Conservation (phyloP, 2,113 vertebrate species). For the Eubucco bourcierii region DNA sequence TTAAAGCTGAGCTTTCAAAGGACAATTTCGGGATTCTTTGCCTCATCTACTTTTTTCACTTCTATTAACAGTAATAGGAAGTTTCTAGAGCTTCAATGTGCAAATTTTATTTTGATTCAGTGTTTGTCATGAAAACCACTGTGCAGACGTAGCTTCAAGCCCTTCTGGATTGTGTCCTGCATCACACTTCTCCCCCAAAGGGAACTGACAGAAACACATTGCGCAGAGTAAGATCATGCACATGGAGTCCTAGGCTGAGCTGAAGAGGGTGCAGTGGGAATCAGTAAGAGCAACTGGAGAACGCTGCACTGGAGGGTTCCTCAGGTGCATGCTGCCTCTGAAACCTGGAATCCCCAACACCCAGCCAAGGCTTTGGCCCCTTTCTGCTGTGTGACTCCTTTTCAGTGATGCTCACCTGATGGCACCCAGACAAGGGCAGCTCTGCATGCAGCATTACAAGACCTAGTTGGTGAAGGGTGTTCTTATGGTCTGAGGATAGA, state of each 20-base stretch:
- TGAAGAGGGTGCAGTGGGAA: background rate
- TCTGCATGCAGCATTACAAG: background rate
- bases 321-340: background rate
- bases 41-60: background rate
- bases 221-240: background rate
- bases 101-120: background rate
- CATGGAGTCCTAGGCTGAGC: background rate
- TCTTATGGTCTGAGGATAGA: background rate
- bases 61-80: background rate
- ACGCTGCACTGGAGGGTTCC: background rate
- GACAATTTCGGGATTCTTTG: background rate
- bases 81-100: background rate
- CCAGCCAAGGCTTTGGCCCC: background rate
- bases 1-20: background rate
- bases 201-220: background rate
- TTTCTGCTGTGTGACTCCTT: background rate
- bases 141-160: background rate
- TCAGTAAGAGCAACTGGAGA: background rate
- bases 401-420: background rate
- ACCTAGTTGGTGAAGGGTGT: background rate
- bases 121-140: background rate
- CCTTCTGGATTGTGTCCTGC: background rate
- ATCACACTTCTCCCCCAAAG: fast-evolving
- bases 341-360: background rate
- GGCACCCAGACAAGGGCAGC: background rate